phyloP scores from a whole-genome alignment of 2,797 vertebrate genomes.

The Buceros bicornis region DNA sequence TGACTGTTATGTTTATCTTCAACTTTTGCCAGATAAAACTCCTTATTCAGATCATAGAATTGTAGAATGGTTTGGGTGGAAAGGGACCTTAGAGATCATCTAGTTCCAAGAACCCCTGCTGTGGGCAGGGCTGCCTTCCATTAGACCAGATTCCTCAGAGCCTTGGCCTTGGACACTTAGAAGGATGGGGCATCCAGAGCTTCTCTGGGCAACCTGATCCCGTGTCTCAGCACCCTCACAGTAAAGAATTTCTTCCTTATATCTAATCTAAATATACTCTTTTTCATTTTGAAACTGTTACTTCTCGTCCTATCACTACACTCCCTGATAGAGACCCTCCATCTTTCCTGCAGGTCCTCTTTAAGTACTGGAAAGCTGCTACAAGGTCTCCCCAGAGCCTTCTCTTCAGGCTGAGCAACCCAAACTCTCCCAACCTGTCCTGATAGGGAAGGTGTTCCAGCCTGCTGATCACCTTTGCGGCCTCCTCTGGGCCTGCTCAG shows the following conservation, averaged over 20 bases:
- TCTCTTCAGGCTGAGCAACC: not conserved
- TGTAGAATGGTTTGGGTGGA: not conserved
- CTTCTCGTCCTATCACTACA: not conserved
- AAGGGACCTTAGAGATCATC: not conserved
- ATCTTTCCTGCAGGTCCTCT: not conserved
- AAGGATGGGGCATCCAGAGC: not conserved
- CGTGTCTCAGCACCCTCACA: not conserved
- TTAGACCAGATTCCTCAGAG: not conserved
- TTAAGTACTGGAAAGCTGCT: not conserved
- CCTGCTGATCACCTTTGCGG: not conserved
- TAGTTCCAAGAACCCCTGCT: not conserved
- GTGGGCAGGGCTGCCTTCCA: not conserved
- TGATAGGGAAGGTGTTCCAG: not conserved
- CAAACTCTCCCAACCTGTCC: not conserved
- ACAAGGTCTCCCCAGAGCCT: not conserved
- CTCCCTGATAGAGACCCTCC: not conserved
- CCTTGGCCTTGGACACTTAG: not conserved
- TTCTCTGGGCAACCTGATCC: not conserved
- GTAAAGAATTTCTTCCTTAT: not conserved
- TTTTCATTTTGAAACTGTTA: not conserved
- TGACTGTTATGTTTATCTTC: not conserved
- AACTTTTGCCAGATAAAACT: not conserved
- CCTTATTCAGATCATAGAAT: not conserved
- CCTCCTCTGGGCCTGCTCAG: not conserved
- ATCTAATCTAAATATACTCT: not conserved